Evolutionary conservation across 2,797 vertebrate genomes (phyloP).

Genomic region (Poeciliopsis paucimaculata): DNA sequence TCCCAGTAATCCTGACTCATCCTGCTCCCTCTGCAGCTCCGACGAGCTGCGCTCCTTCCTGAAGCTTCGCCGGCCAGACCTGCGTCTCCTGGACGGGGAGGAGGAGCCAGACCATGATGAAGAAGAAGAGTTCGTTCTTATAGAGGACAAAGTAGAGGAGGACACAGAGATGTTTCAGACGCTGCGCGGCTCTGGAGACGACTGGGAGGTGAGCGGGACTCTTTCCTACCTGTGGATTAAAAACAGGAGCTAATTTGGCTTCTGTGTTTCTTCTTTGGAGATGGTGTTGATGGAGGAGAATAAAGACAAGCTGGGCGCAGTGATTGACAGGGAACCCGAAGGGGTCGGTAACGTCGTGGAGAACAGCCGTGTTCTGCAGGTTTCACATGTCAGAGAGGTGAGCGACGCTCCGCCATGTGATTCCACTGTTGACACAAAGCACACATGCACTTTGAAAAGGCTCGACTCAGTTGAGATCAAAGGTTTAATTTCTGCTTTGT

Average conservation of each 20-base stretch:
- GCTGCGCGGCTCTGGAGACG: constrained; percentile 73
- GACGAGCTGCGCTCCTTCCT: constrained; percentile 81
- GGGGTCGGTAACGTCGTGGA: constrained; percentile 73
- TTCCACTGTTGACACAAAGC: neutral
- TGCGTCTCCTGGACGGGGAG: constrained; percentile 77
- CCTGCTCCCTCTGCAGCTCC: constrained; percentile 63
- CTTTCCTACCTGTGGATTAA: neutral
- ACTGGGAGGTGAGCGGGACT: constrained; percentile 82
- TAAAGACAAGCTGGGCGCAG: constrained; percentile 44
- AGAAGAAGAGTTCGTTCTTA: constrained; percentile 84
- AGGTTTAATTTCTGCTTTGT: neutral
- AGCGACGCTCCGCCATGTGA: constrained; percentile 16
- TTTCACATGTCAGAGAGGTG: constrained; percentile 78
- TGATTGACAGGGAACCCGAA: constrained; percentile 76
- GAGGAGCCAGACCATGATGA: constrained; percentile 72
- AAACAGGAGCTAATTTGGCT: neutral
- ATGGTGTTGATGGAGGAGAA: constrained; percentile 83
- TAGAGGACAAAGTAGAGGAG: constrained; percentile 70
- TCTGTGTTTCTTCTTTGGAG: constrained; percentile 46
- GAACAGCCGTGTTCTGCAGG: constrained; percentile 78
- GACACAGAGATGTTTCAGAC: constrained; percentile 52
- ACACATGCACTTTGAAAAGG: neutral
- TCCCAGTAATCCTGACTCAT: constrained; percentile 12
- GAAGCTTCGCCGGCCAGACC: constrained; percentile 75
- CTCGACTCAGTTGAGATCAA: neutral